Evolutionary conservation across 1,140 invertebrate genomes (phyloP), one percentile per base, ranked within the genome.

Genomic region (Macrocentrus cingulum): DNA sequence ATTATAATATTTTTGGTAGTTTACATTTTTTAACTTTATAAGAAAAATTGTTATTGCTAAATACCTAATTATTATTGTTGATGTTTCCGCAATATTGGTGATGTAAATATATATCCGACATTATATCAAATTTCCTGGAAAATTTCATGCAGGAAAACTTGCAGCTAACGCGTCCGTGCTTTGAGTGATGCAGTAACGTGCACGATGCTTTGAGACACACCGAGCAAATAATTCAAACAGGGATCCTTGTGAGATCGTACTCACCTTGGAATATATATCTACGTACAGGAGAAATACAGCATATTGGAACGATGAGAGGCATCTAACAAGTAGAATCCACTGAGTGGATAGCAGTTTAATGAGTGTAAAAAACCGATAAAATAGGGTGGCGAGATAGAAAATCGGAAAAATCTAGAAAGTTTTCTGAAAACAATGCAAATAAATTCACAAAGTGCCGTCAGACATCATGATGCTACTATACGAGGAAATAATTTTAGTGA

Each of bases 221-320:
- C 62, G 39, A 59, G 64, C 61, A 67, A 67, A 67, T 67, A 66
- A 67, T 67, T 67, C 62, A 66, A 34, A 18, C 36, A 9, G 52
- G 44, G 53, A 34, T 54, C 54, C 32, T 20, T 32, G 39, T 54
- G 48, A 34, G 46, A 64, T 44, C n/a, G n/a, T n/a, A n/a, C n/a
- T n/a, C n/a, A n/a, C 11, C 11, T 34, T 34, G 29, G 29, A 34
- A 34, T 34, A 34, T 34, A 11, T 7, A 34, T 34, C 11, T 7
- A 34, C 29, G 29, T 34, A 34, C 6, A 34, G 29, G 11, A 34
- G 11, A 34, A 11, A 34, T 7, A 6, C 29, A 34, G 11, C 11
- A n/a, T n/a, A n/a, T n/a, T n/a, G n/a, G n/a, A n/a, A n/a, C n/a
- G n/a, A n/a, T n/a, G n/a, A n/a, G n/a, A n/a, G n/a, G n/a, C n/a